Evolutionary conservation across 2,888 invertebrate genomes (phyloP), one percentile per base, ranked within the genome.

Genomic region (Barypeithes pellucidus): DNA sequence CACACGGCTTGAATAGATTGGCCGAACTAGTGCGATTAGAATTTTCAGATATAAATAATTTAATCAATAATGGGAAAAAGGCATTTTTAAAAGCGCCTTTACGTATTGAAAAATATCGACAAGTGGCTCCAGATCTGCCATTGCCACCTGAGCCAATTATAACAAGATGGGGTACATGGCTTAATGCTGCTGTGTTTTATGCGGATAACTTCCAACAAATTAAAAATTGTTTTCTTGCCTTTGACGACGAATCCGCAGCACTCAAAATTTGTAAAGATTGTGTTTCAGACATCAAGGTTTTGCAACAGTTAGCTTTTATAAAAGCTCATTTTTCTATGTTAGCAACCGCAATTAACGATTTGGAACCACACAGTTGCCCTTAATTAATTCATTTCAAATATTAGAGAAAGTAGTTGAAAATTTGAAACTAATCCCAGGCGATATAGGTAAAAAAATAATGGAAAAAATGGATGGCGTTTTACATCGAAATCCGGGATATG

Each of bases 81-180:
- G 20, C 24, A 54, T 22, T 54, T 20, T 22, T 54, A 20, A 54
- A 54, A 24, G 54, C 54, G n/a, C 54, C 54, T 22, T 18, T 54
- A 24, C 20, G 54, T 11, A 14, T 18, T 20, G 12, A 54, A 8
- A 22, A 11, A 22, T 54, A 54, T 24, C 20, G 24, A 24, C 22
- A 14, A 22, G 3, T 22, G 20, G 14, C 24, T 11, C 54, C 54
- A n/a, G 20, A 24, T 22, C 9, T 24, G 9, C 54, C 54, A 22
- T 24, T 54, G 22, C 24, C 54, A 54, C 54, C 54, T 22, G 11
- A 54, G 24, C 54, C 24, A 22, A 11, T 54, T 20, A 11, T 54
- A 24, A 54, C 54, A 20, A 54, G 22, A 24, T 54, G 54, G 54
- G 54, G 24, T 14, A 54, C 18, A 3, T 54, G 24, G 54, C 20